Evolutionary conservation across 37 sponge, comb jelly and placozoan species (phyloP), one percentile per base, ranked within the genome.

Genomic region (Chondrosia reniformis): DNA sequence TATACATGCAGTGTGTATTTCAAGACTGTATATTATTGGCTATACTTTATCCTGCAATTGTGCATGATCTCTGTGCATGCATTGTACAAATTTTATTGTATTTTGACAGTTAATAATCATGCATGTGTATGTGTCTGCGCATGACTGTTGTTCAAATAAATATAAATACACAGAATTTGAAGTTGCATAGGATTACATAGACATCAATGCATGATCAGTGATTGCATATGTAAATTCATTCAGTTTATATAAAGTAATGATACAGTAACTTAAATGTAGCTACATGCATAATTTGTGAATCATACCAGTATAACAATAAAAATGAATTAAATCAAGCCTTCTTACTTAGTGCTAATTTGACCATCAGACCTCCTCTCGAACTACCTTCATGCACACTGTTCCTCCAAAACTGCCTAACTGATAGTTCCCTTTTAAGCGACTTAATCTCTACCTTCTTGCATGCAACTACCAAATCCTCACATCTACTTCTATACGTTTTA

Each of bases 121-220:
- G 28, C 63, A n/a, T 22, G 28, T 62, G n/a, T n/a, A 62, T 62
- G 63, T 28, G 28, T 49, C 8, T 22, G 27, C 28, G 27, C n/a
- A 62, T 62, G 54, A 49, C 54, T 49, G 54, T 49, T 49, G 54
- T 49, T 49, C 54, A 49, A 49, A 49, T 49, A 49, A 49, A 49
- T 49, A 49, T 49, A 49, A 49, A 49, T 49, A 49, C 54, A 49
- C 54, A 49, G 54, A 49, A 49, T 49, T 49, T 49, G 54, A 49
- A 49, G 54, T 49, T 49, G 54, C 54, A 49, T 49, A 49, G 54
- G 54, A 49, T 49, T 49, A 49, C 54, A 49, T 49, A 49, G 54
- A 49, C 54, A 49, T 49, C 54, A 49, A n/a, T n/a, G n/a, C n/a
- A 49, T 49, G 54, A 49, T 49, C 54, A 49, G 54, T 49, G 54